Base-by-base conservation (phyloP, 2,888 invertebrate genomes). In the Micoletzkya japonica region DNA sequence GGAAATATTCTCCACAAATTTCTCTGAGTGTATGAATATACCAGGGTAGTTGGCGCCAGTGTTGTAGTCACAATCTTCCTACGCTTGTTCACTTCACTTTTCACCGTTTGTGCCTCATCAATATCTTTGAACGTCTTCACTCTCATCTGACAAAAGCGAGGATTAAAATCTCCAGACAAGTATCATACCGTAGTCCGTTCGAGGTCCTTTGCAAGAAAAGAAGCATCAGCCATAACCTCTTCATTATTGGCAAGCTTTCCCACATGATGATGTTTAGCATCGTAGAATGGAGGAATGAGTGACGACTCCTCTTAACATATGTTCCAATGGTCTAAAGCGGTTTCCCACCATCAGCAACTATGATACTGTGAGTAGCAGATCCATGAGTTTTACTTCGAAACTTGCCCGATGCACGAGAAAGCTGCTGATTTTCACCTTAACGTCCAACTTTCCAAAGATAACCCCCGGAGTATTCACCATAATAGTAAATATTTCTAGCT, bases 351-450 rank as follows among this genome's bases (percentile, higher is more conserved):
- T n/a, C n/a, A n/a, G n/a, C n/a, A n/a, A n/a, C n/a, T n/a, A n/a
- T n/a, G 17, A 66, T 66, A 17, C 36, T 37, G 24, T 66, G 64
- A 17, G 64, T 66, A 37, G 64, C 54, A 37, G 54, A 66, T 1
- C 54, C 64, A 37, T 66, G 64, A 2, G 24, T 34, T 37, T 66
- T 66, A 10, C n/a, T 37, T 20, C 36, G 52, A 37, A 66, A 66
- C 37, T 54, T 6, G 6, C 64, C 64, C 6, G 64, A 66, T 0
- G 64, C 64, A 26, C 64, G 52, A 24, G 64, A 66, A 4, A 66
- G 28, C 28, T 66, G 64, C 37, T 66, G 64, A 37, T 66, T 66
- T n/a, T 66, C 64, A 37, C 64, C 64, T 66, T n/a, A n/a, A n/a
- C n/a, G n/a, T n/a, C n/a, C n/a, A n/a, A n/a, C n/a, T n/a, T n/a